phyloP scores from a whole-genome alignment of 2,888 invertebrate genomes.

The Stratiomys singularior region DNA sequence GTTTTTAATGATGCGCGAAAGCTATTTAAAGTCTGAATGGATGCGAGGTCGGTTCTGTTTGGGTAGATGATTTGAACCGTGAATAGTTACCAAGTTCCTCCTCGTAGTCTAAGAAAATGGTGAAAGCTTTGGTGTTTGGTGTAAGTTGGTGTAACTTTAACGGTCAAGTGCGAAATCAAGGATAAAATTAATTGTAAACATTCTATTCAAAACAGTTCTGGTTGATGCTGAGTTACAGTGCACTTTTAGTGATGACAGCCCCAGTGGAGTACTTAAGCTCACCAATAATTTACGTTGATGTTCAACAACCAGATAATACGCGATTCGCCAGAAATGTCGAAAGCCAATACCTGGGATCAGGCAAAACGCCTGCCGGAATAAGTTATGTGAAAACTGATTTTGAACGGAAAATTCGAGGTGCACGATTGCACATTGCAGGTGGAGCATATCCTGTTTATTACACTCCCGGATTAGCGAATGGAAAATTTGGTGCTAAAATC shows the following conservation, averaged over 20 bases:
- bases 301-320: background rate
- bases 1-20: constrained; percentile 20
- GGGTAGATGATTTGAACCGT: constrained; percentile 28
- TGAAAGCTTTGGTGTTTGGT: background rate
- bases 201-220: background rate
- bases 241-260: background rate
- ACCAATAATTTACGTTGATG: constrained; percentile 10
- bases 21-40: constrained; percentile 38
- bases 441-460: constrained; percentile 59
- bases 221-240: background rate
- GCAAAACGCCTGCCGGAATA: background rate
- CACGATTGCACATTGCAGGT: constrained; percentile 53
- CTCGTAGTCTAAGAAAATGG: background rate
- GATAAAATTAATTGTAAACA: background rate
- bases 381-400: constrained; percentile 33
- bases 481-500: constrained; percentile 57
- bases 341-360: background rate
- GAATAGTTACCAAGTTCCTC: background rate
- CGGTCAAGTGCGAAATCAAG: background rate
- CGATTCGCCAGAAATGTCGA: constrained; percentile 11
- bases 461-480: constrained; percentile 57
- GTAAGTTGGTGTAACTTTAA: background rate
- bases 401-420: constrained; percentile 42
- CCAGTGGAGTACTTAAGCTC: background rate
- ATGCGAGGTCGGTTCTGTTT: constrained; percentile 12